These are phyloP conservation scores for Heloderma charlesbogerti DNA, from an alignment of 2,113 vertebrate genomes.

Conservation along the genomic window DNA sequence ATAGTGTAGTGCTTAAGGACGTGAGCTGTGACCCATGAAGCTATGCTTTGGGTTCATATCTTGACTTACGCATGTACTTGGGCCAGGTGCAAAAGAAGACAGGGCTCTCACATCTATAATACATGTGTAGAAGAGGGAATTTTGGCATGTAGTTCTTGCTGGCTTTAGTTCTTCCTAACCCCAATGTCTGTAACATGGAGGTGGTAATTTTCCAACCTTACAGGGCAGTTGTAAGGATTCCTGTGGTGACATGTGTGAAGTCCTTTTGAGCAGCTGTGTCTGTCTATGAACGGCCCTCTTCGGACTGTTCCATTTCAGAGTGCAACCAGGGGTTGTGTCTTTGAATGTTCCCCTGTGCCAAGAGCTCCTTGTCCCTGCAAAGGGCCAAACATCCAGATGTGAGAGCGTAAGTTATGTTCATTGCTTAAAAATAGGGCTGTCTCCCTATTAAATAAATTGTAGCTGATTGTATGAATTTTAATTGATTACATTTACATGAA, in stretches of 20 bases:
- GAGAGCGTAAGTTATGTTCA: too few relatives aligned
- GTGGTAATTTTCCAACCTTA: background rate
- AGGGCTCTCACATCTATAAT: background rate
- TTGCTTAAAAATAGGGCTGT: background rate
- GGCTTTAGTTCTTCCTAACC: background rate
- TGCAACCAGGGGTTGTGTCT: fast-evolving
- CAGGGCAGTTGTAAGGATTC: background rate
- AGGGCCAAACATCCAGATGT: background rate
- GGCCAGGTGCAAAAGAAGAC: background rate
- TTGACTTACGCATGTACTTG: background rate
- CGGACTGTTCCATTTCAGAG: background rate
- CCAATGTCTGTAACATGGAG: background rate
- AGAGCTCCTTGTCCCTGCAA: background rate
- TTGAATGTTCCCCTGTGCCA: background rate
- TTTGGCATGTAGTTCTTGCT: background rate
- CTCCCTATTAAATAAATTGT: background rate
- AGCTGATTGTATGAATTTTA: background rate
- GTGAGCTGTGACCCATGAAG: background rate
- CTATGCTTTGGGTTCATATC: background rate
- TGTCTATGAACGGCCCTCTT: background rate
- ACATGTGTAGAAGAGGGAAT: background rate
- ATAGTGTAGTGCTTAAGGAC: background rate
- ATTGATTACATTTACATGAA: background rate
- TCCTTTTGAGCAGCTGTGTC: background rate
- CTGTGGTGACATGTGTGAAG: background rate